Evolutionary conservation across 2,113 vertebrate species (phyloP), one percentile per base, ranked within the genome.

Genomic region (Silurus asotus): DNA sequence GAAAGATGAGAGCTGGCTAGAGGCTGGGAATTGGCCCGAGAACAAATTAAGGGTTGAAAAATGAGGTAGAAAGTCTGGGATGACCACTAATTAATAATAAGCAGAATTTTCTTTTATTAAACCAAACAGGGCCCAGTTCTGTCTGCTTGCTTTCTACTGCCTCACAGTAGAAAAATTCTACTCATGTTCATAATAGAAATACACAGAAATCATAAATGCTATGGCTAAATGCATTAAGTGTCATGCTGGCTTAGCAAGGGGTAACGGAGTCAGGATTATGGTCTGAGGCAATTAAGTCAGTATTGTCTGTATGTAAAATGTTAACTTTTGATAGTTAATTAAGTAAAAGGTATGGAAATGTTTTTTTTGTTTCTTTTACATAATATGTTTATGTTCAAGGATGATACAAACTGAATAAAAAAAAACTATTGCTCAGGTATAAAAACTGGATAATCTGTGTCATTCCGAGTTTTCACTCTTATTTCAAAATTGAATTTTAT

Each of bases 181-280:
- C 0, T 51, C 49, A 5, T 77, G 51, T 55, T 55, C 76, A 56
- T 78, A 53, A 78, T 0, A 78, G 75, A 78, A 56, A 55, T 8
- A 7, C 3, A 8, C 77, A 20, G 25, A 79, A 58, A 17, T 17
- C 8, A 58, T 37, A 45, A 20, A 61, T 45, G 17, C 23, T 0
- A 48, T 76, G 74, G 17, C 15, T 49, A n/a, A 51, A 6, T 23
- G 58, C 56, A 75, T 53, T 51, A 28, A 55, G 15, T 45, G 9
- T 15, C 55, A n/a, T 62, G 48, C 10, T 5, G 55, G 49, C n/a
- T 55, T 67, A 65, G 55, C 62, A 84, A 28, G 8, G 55, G 15
- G 23, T 64, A 77, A 64, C 19, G 13, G n/a, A 48, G 59, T 84
- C 59, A 77, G 58, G 23, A 84, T 84, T 75, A 75, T 48, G 14